These are phyloP conservation scores for Lithophane leautieri DNA, from an alignment of 2,888 invertebrate species.

Conservation along the genomic window DNA sequence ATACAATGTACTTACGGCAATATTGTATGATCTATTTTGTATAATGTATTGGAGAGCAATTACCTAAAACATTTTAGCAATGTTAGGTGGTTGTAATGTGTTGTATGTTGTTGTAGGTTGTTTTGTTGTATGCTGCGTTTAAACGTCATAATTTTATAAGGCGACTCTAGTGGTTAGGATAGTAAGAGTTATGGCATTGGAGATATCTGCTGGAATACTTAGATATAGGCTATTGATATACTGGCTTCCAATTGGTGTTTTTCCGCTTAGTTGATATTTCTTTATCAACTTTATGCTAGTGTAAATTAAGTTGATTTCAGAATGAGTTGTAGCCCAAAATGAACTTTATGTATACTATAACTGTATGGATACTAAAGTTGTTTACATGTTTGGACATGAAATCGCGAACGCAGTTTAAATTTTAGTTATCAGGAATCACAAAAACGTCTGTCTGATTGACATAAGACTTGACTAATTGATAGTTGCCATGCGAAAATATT, in stretches of 20 bases:
- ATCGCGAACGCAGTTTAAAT: not conserved
- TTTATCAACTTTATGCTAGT: too few species aligned
- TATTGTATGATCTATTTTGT: slow-evolving; percentile 29
- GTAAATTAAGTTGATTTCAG: too few species aligned
- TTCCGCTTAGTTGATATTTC: too few species aligned
- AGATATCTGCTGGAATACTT: not conserved
- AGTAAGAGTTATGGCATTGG: not conserved
- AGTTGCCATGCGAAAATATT: not conserved
- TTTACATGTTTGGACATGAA: too few species aligned
- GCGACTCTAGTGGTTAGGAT: not conserved
- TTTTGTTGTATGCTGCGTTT: slow-evolving; percentile 2
- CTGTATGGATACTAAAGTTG: too few species aligned
- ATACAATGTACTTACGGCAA: slow-evolving; percentile 38
- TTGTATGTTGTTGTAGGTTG: too few species aligned
- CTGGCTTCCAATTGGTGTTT: too few species aligned
- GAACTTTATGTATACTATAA: too few species aligned
- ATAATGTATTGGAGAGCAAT: slow-evolving; percentile 48
- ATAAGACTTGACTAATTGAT: not conserved
- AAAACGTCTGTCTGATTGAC: too few species aligned
- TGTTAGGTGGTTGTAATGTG: not conserved
- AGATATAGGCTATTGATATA: too few species aligned
- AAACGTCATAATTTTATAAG: not conserved
- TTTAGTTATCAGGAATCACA: not conserved
- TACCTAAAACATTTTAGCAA: slow-evolving; percentile 37
- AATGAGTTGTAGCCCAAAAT: too few species aligned